phyloP scores from a whole-genome alignment of 1,140 invertebrate species.

The Drosophila oshimai region DNA sequence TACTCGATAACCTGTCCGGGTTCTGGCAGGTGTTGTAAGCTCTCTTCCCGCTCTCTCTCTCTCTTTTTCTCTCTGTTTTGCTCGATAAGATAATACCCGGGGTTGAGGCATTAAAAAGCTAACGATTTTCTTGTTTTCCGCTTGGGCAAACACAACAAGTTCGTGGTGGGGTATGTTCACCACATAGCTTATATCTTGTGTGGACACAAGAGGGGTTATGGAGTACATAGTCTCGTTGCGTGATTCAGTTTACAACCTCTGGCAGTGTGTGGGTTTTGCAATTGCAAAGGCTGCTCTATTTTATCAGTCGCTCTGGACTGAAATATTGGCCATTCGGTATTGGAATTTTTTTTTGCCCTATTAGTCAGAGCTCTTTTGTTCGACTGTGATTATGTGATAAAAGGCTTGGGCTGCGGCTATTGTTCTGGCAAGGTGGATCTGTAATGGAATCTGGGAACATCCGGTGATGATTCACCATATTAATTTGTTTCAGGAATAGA shows the following conservation, averaged over 20 bases:
- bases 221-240: slow-evolving; percentile 15
- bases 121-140: slow-evolving; percentile 53
- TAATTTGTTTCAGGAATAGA: background rate
- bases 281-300: slow-evolving; percentile 16
- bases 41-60: background rate
- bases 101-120: slow-evolving; percentile 59
- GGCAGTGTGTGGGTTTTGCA: slow-evolving; percentile 16
- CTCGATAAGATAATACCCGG: slow-evolving; percentile 60
- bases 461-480: background rate
- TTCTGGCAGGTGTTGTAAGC: slow-evolving; percentile 42
- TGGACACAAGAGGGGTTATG: background rate
- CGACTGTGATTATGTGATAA: background rate
- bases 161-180: slow-evolving; percentile 11
- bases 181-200: background rate
- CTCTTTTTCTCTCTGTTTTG: slow-evolving; percentile 12
- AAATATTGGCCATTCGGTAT: slow-evolving; percentile 21
- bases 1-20: slow-evolving; percentile 72
- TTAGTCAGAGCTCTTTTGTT: slow-evolving; percentile 27
- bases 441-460: background rate
- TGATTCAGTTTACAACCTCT: slow-evolving; percentile 66
- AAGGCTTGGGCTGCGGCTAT: background rate
- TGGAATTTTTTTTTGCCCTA: background rate
- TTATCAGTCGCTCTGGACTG: slow-evolving; percentile 16
- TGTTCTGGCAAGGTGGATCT: background rate
- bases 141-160: slow-evolving; percentile 57